Evolutionary conservation across 2,888 invertebrate genomes (phyloP), one percentile per base, ranked within the genome.

Genomic region (Beris chalybata): DNA sequence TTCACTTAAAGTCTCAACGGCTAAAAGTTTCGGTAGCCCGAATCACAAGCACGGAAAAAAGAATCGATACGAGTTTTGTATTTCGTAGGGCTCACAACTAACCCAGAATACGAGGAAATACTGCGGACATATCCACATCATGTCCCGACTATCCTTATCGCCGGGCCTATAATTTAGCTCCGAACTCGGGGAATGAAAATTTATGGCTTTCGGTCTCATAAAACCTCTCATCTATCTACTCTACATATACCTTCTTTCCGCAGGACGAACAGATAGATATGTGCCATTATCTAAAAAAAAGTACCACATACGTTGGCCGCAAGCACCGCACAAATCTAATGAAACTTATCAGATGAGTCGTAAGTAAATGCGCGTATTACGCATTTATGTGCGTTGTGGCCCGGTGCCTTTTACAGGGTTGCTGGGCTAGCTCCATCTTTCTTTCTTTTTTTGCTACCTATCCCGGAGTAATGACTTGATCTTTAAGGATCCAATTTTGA

Each of bases 81-180:
- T 29, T 38, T 9, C 22, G 12, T n/a, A n/a, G 2, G 9, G 15
- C 15, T 47, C 1, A 9, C 5, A 4, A 31, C 11, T n/a, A 11
- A 13, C n/a, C 11, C 6, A n/a, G 2, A 30, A 9, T 4, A 22
- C 15, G 31, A 48, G 48, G 3, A 31, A 6, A n/a, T 32, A 12
- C 52, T 59, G 13, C 12, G 47, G 47, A 61, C 22, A 61, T 64
- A 67, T 67, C 59, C 67, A 22, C 22, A 38, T 38, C 38, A 38
- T 9, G 9, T 38, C 38, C 57, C 56, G 64, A 67, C 59, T 55
- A 38, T 59, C 58, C 55, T 57, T 59, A 67, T 67, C 59, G 64
- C 44, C 53, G 54, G 53, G 59, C 59, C 67, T 59, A 67, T 67
- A 67, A 67, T 67, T 67, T 67, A 67, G 64, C 61, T 61, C 29